Evolutionary conservation across 1,140 invertebrate genomes (phyloP).

Genomic region (Leucophenga varia): DNA sequence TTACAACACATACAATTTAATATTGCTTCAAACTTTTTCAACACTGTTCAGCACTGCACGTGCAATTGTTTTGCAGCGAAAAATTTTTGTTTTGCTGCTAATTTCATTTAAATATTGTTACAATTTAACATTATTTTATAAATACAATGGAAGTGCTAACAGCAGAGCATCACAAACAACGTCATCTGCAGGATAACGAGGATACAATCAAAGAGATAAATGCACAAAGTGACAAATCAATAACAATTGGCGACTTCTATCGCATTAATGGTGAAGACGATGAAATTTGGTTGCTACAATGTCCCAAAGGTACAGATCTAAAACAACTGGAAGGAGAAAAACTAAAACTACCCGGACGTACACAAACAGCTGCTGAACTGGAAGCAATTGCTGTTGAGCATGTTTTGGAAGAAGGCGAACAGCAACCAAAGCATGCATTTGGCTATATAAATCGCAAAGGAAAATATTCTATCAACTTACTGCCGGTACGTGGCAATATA

Average conservation of each 20-base stretch:
- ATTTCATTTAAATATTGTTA: no score
- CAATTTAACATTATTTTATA: no score
- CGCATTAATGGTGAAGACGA: slow-evolving; percentile 11
- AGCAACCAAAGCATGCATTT: slow-evolving; percentile 8
- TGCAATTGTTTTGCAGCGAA: no score
- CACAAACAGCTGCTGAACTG: slow-evolving; percentile 1
- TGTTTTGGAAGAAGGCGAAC: not conserved
- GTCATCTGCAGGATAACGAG: no score
- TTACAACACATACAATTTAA: no score
- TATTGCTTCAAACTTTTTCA: no score
- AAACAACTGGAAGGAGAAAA: slow-evolving; percentile 10
- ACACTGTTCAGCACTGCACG: no score
- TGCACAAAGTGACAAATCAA: not conserved
- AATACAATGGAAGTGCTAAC: no score
- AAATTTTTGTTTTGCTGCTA: no score
- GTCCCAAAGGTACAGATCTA: slow-evolving; percentile 15
- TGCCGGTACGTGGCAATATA: slow-evolving; percentile 17
- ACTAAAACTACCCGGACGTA: slow-evolving; percentile 18
- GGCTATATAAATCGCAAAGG: slow-evolving; percentile 15
- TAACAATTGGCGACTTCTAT: slow-evolving; percentile 10
- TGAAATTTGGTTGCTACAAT: slow-evolving; percentile 20
- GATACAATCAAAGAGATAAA: no score
- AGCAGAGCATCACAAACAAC: no score
- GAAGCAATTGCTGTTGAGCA: slow-evolving; percentile 16
- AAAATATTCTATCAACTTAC: slow-evolving; percentile 2